These are phyloP conservation scores for Adelosebastes latens DNA, from an alignment of 2,797 vertebrate genomes.

Conservation along the genomic window DNA sequence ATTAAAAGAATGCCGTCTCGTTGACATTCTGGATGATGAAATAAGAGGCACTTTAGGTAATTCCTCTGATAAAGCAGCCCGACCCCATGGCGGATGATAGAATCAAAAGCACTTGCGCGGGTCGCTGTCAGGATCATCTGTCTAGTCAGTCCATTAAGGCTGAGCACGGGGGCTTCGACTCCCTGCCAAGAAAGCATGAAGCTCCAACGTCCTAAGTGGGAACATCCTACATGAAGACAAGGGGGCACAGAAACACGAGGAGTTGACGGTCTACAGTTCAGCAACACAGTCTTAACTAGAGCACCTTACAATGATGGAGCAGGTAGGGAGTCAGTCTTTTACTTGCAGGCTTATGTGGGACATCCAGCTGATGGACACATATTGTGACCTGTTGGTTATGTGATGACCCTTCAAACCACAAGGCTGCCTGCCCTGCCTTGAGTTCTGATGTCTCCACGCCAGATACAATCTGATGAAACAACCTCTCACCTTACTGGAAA, in stretches of 20 bases:
- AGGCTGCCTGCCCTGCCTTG: not conserved
- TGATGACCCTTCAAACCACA: not conserved
- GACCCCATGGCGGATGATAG: conserved; percentile 88
- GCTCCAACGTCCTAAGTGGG: conserved; percentile 29
- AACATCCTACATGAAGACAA: conserved; percentile 26
- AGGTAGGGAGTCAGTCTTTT: not conserved
- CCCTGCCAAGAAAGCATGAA: conserved; percentile 61
- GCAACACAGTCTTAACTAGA: not conserved
- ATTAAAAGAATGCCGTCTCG: conserved; percentile 90
- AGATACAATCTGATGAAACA: not conserved
- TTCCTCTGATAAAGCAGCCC: conserved; percentile 92
- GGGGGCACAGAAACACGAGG: not conserved
- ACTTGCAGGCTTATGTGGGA: not conserved
- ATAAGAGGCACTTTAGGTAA: conserved; percentile 98
- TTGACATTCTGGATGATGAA: conserved; percentile 94
- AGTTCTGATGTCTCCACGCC: not conserved
- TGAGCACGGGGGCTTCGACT: conserved; percentile 46
- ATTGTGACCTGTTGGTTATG: not conserved
- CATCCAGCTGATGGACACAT: not conserved
- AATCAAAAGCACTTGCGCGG: conserved; percentile 90
- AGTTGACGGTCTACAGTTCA: not conserved
- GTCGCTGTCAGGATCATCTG: conserved; percentile 90
- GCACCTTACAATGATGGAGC: not conserved
- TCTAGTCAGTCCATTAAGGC: conserved; percentile 85
- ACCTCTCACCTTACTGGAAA: not conserved